These are phyloP conservation scores for Selene dorsalis DNA, from an alignment of 2,797 vertebrate species.

Conservation along the genomic window DNA sequence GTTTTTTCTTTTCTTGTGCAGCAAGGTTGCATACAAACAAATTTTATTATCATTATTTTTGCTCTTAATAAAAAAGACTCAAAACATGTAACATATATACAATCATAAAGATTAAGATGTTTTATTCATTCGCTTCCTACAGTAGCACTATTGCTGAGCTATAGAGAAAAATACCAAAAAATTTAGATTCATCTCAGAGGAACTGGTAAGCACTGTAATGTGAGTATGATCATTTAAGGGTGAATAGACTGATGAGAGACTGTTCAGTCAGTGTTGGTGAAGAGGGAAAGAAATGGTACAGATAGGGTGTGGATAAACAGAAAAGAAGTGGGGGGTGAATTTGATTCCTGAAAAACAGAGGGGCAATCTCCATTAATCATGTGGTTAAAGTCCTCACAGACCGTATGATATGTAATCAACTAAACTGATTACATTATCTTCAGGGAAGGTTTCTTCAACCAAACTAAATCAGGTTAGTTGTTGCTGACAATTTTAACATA, in stretches of 20 bases:
- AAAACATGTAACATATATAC: too few species aligned
- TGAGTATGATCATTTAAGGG: not conserved
- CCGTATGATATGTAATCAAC: not conserved
- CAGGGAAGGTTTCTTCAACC: not conserved
- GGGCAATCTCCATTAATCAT: not conserved
- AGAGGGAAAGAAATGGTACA: not conserved
- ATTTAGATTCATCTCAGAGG: not conserved
- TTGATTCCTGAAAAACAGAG: conserved; percentile 29
- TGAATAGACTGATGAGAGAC: not conserved
- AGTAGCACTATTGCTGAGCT: too few species aligned
- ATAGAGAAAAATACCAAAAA: too few species aligned
- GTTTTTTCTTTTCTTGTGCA: too few species aligned
- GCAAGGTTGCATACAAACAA: too few species aligned
- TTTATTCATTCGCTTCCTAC: too few species aligned
- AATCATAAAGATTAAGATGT: too few species aligned
- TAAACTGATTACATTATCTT: conserved; percentile 20
- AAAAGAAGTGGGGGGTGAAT: not conserved
- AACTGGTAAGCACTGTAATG: too few species aligned
- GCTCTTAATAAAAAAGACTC: too few species aligned
- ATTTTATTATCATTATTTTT: too few species aligned
- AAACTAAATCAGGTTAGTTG: not conserved
- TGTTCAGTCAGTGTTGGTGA: not conserved
- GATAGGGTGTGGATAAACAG: not conserved
- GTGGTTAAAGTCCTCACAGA: not conserved
- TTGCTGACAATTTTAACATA: not conserved